Evolutionary conservation across 1,140 invertebrate genomes (phyloP).

Genomic region (Cyclargus thomasi): DNA sequence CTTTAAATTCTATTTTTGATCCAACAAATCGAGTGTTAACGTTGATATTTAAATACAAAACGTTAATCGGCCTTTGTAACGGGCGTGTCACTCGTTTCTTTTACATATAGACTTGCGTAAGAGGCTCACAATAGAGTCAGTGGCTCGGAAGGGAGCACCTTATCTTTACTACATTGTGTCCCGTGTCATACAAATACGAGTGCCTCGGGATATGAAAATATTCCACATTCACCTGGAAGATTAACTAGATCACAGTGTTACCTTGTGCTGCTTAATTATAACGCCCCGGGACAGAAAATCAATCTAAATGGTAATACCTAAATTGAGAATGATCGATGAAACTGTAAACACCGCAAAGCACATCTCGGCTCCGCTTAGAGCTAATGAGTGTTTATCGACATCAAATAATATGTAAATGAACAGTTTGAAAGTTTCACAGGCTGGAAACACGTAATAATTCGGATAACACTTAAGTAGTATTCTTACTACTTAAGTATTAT

Average conservation of each 20-base stretch:
- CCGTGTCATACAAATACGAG: conserved; percentile 64
- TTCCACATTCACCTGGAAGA: conserved; percentile 65
- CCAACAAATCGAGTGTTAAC: conserved; percentile 15
- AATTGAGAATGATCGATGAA: conserved; percentile 12
- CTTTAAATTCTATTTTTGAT: not conserved
- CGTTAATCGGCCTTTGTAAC: conserved; percentile 31
- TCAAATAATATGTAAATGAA: not conserved
- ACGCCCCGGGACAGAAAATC: conserved; percentile 17
- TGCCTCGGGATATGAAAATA: conserved; percentile 54
- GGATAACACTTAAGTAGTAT: too few relatives aligned
- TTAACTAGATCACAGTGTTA: conserved; percentile 48
- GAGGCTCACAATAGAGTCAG: conserved; percentile 67
- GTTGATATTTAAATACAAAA: conserved; percentile 24
- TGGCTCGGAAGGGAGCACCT: conserved; percentile 68
- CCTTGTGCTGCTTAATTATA: conserved; percentile 34
- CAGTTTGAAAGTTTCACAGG: not conserved
- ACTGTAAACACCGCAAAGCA: conserved; percentile 3
- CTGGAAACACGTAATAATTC: too few relatives aligned
- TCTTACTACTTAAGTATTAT: too few relatives aligned
- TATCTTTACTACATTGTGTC: conserved; percentile 72
- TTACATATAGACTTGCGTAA: conserved; percentile 58
- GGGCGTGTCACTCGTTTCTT: conserved; percentile 40
- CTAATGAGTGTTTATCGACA: not conserved
- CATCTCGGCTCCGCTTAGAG: not conserved
- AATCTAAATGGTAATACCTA: conserved; percentile 26